Conservation (phyloP, 2,113 vertebrate species). For the Chaetorhynchus papuensis region DNA sequence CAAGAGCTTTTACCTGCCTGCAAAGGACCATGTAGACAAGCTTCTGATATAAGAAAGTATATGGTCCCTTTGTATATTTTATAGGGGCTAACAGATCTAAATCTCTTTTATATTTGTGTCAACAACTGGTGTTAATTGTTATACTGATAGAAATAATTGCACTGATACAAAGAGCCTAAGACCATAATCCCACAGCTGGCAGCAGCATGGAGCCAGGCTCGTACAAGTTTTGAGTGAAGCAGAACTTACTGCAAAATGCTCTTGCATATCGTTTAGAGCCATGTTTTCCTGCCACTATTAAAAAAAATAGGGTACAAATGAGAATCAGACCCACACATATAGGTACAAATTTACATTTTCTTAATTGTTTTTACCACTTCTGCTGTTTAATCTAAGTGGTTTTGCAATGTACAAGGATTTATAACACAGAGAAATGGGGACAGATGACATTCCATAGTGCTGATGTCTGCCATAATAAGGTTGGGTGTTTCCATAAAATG, state of each 20-base stretch:
- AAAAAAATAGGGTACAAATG: not conserved
- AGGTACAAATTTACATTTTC: not conserved
- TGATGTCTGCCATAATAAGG: slow-evolving; percentile 22
- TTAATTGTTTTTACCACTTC: not conserved
- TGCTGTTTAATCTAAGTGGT: not conserved
- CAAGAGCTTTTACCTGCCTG: not conserved
- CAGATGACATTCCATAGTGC: slow-evolving; percentile 26
- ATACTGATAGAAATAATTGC: not conserved
- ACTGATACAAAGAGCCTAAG: not conserved
- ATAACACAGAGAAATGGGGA: not conserved
- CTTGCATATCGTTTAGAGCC: not conserved
- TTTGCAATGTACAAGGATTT: slow-evolving; percentile 20
- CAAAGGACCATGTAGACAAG: not conserved
- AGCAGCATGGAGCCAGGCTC: not conserved
- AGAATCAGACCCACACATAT: not conserved
- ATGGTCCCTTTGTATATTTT: not conserved
- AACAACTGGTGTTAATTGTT: not conserved
- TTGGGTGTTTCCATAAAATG: not conserved
- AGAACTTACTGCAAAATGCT: not conserved
- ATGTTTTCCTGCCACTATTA: not conserved
- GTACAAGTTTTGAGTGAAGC: not conserved
- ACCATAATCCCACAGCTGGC: not conserved
- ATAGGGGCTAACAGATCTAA: not conserved
- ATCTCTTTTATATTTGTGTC: not conserved
- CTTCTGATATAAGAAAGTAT: not conserved